These are phyloP conservation scores for Phlogophora meticulosa DNA, from an alignment of 2,888 invertebrate species.

Conservation along the genomic window DNA sequence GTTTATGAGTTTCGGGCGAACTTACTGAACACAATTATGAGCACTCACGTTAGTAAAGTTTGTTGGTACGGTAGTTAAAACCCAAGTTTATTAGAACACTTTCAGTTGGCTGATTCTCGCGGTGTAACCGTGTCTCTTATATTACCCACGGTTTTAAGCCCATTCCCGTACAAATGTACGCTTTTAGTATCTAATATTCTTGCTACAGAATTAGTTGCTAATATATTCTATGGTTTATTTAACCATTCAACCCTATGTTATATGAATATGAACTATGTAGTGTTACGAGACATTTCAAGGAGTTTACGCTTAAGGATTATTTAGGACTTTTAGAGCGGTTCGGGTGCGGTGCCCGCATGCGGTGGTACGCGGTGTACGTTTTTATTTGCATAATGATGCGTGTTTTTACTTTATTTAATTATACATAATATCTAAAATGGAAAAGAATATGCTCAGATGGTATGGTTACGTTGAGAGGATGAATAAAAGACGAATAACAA, in stretches of 20 bases:
- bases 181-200: conserved; percentile 34
- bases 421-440: no score
- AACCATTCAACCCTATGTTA: conserved; percentile 36
- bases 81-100: conserved; percentile 51
- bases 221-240: conserved; percentile 51
- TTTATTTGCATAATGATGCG: neutral
- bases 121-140: conserved; percentile 18
- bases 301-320: neutral
- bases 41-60: conserved; percentile 42
- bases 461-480: no score
- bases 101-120: conserved; percentile 33
- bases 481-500: no score
- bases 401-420: neutral
- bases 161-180: conserved; percentile 16
- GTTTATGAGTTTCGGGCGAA: conserved; percentile 41
- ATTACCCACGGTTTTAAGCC: conserved; percentile 31
- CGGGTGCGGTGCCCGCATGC: neutral
- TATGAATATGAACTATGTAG: conserved; percentile 40
- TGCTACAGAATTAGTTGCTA: conserved; percentile 44
- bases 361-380: neutral
- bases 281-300: conserved; percentile 22
- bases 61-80: conserved; percentile 42
- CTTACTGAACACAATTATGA: conserved; percentile 48
- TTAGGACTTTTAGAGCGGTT: neutral
- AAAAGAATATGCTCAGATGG: no score